Percentiles rank a stretch among this genome's conserved stretches.
phyloP scores from a whole-genome alignment of 2,797 vertebrate genomes.

The Mastacembelus armatus region DNA sequence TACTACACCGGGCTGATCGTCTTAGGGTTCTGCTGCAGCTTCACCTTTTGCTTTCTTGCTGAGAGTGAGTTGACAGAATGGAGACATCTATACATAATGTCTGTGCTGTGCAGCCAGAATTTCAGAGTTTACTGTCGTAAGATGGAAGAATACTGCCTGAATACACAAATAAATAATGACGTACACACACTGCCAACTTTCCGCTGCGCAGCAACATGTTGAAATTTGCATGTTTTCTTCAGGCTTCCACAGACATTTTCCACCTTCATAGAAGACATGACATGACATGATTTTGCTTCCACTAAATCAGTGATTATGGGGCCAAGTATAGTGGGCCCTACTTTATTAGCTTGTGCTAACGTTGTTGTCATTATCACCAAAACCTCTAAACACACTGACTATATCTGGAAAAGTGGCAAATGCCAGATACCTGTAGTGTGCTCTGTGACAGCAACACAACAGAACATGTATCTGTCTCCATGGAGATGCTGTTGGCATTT shows the following conservation, averaged over 20 bases:
- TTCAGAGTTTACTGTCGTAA: neutral
- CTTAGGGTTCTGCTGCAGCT: too few species aligned
- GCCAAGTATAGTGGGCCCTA: too few species aligned
- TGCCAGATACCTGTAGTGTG: neutral
- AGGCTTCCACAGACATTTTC: neutral
- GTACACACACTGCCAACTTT: neutral
- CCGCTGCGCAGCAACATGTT: neutral
- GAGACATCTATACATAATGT: too few species aligned
- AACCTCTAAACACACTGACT: too few species aligned
- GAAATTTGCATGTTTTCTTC: neutral
- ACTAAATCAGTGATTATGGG: neutral
- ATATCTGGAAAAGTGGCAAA: neutral
- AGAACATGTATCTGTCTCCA: neutral
- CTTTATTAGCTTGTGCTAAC: too few species aligned
- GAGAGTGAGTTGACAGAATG: too few species aligned
- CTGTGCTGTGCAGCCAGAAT: too few species aligned
- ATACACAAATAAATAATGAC: neutral
- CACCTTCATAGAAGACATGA: neutral
- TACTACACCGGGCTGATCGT: too few species aligned
- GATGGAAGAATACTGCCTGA: neutral
- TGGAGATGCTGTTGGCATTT: neutral
- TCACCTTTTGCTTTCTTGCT: too few species aligned
- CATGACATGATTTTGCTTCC: neutral
- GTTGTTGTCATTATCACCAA: too few species aligned
- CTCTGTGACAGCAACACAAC: constrained; percentile 15